Evolutionary conservation across 2,888 invertebrate species (phyloP).

Genomic region (Taenaris catops): DNA sequence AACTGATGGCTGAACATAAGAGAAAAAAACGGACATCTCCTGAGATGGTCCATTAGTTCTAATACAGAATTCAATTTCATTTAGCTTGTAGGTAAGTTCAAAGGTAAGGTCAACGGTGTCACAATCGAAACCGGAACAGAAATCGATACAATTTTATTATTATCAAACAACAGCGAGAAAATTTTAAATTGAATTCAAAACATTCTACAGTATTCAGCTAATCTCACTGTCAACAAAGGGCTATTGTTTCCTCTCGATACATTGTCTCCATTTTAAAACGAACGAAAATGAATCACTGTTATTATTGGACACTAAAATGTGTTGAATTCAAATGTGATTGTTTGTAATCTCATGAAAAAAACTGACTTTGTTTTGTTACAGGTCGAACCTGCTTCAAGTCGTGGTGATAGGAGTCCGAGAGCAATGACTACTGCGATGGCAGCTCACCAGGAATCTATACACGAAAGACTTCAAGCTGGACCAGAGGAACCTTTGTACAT

Average conservation of each 20-base stretch:
- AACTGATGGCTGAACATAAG: no score
- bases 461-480: slow-evolving; percentile 70
- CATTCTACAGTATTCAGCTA: slow-evolving; percentile 76
- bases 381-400: slow-evolving; percentile 63
- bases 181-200: slow-evolving; percentile 65
- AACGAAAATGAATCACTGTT: slow-evolving; percentile 73
- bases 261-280: slow-evolving; percentile 71
- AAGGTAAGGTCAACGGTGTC: slow-evolving; percentile 12
- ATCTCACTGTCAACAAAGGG: slow-evolving; percentile 74
- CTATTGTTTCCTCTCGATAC: slow-evolving; percentile 69
- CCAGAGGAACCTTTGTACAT: slow-evolving; percentile 65
- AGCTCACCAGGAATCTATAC: slow-evolving; percentile 76
- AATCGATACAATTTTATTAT: slow-evolving; percentile 31
- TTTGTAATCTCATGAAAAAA: slow-evolving; percentile 46
- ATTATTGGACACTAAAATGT: slow-evolving; percentile 70
- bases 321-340: slow-evolving; percentile 69
- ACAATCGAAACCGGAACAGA: slow-evolving; percentile 4
- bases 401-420: slow-evolving; percentile 55
- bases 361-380: slow-evolving; percentile 34
- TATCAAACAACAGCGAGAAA: slow-evolving; percentile 70
- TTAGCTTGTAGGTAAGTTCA: slow-evolving; percentile 14
- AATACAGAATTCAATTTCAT: no score
- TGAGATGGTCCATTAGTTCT: no score
- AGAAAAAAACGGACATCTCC: no score
- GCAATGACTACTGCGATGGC: slow-evolving; percentile 81